Evolutionary conservation across 2,888 invertebrate species (phyloP).

Genomic region (Acronicta leporina): DNA sequence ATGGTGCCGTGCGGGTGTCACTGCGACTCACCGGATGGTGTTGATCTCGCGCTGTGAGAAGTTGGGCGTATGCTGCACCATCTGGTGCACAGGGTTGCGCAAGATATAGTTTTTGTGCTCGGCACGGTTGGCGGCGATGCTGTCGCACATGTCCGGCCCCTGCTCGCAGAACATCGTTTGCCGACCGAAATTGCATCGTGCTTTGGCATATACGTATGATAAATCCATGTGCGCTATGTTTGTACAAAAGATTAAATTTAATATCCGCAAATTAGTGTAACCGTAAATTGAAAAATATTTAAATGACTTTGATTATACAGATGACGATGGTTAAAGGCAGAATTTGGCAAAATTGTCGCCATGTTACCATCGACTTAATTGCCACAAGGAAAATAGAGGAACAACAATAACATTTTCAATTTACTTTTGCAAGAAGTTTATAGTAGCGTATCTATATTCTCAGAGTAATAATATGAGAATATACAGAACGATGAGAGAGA

Average conservation of each 20-base stretch:
- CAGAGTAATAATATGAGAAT: no score
- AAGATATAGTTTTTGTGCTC: constrained; percentile 80
- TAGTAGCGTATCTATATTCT: no score
- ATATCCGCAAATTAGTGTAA: not conserved
- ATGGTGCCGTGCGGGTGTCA: no score
- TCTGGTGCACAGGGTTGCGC: constrained; percentile 86
- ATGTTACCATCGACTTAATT: no score
- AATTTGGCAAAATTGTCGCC: not conserved
- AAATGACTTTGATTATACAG: not conserved
- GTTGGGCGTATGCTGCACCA: constrained; percentile 80
- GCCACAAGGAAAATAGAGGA: no score
- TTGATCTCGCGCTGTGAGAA: constrained; percentile 86
- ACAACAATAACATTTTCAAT: no score
- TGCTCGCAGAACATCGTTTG: constrained; percentile 84
- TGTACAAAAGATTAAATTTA: not conserved
- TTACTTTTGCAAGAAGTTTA: no score
- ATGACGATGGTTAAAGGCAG: not conserved
- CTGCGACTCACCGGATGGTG: constrained; percentile 80
- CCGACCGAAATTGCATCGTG: constrained; percentile 81
- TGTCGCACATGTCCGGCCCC: constrained; percentile 76
- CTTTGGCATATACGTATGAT: constrained; percentile 78
- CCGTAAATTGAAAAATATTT: not conserved
- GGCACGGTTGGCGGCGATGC: constrained; percentile 65
- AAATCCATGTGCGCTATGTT: constrained; percentile 66
- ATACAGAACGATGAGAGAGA: no score